Evolutionary conservation across 2,797 vertebrate species (phyloP), one percentile per base, ranked within the genome.

Genomic region (Rallus crepitans): DNA sequence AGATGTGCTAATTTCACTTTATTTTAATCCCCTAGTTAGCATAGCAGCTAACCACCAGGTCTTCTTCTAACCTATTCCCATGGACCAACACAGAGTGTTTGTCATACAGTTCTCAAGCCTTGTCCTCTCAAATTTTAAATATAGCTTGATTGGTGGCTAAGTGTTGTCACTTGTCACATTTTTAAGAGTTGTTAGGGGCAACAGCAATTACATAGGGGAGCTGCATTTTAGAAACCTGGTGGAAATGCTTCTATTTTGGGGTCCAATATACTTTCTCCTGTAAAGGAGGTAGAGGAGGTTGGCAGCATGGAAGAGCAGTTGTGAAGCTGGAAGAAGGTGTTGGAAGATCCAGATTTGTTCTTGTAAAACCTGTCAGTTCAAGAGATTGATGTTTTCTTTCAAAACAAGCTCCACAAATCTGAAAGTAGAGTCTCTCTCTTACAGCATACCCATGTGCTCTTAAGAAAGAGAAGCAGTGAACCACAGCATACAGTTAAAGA

Each of bases 281-380:
- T 78, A 40, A 59, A 64, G 56, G 31, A 90, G 19, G 40, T 64
- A 94, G 61, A 85, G 7, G 8, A 85, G 25, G 14, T 68, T 87
- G 82, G n/a, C 78, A 94, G 30, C 25, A 55, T 30, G 45, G 78
- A 84, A 71, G 45, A 89, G 79, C 88, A 85, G 71, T 91, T 68
- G 56, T 79, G 90, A 93, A 93, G 21, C 66, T 68, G 23, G 53
- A 95, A 79, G 40, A 81, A 91, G 63, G 60, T 77, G 48, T 84
- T 94, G 83, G 78, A 94, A 94, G 70, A 90, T 71, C 28, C 81
- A 73, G 68, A 94, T 94, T 93, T 94, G 64, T 81, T 95, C 93
- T 77, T 82, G 40, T 57, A 94, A 89, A 94, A 93, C 27, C 40
- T 87, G 75, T 82, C 78, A 75, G 28, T 73, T 91, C 25, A 75